These are phyloP conservation scores for Caenorhabditis sp. DNA, from an alignment of 2,888 invertebrate genomes.

Conservation along the genomic window DNA sequence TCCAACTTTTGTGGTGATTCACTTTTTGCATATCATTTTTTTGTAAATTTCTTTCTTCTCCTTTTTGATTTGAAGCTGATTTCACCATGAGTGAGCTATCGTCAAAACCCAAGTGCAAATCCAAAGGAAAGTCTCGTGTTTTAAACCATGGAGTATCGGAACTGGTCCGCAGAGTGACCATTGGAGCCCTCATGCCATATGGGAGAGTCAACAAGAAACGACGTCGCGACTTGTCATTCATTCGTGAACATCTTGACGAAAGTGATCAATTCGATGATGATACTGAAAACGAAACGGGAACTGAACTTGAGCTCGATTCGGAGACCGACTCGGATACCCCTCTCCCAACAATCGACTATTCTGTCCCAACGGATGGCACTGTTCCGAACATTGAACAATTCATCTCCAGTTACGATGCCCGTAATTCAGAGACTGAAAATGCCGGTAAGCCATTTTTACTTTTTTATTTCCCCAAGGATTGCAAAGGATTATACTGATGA, in stretches of 20 bases:
- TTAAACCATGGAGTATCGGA: constrained; percentile 27
- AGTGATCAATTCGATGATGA: constrained; percentile 23
- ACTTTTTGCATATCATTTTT: constrained; percentile 2
- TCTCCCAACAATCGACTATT: constrained; percentile 37
- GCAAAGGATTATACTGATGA: constrained; percentile 4
- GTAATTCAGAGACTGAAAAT: not conserved
- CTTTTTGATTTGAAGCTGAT: not conserved
- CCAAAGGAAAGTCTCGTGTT: not conserved
- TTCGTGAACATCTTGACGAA: constrained; percentile 35
- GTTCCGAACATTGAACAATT: constrained; percentile 46
- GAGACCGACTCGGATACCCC: constrained; percentile 30
- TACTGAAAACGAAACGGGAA: constrained; percentile 4
- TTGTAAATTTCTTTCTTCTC: not conserved
- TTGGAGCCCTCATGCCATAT: constrained; percentile 45
- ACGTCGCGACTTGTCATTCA: constrained; percentile 15
- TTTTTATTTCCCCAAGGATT: constrained; percentile 17
- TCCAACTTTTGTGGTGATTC: constrained; percentile 17
- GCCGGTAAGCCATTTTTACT: constrained; percentile 40
- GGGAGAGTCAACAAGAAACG: constrained; percentile 12
- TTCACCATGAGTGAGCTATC: not conserved
- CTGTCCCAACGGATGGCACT: constrained; percentile 42
- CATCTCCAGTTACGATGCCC: constrained; percentile 35
- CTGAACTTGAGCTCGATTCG: not conserved
- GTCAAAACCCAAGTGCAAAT: constrained; percentile 6
- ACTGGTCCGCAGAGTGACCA: constrained; percentile 50